These are phyloP conservation scores for Sarcophaga peregrina DNA, from an alignment of 1,140 invertebrate genomes.

Conservation along the genomic window DNA sequence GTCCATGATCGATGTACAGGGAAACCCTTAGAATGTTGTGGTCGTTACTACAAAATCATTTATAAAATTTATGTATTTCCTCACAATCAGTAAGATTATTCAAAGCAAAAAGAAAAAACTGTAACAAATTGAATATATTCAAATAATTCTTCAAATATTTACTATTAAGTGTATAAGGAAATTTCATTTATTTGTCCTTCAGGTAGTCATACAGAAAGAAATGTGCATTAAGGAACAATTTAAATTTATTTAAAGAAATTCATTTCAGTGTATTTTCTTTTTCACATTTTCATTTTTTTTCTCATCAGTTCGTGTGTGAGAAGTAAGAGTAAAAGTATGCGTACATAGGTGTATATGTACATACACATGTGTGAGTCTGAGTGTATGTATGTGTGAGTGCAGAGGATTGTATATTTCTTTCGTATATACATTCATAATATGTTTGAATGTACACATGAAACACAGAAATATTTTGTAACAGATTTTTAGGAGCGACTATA, in stretches of 20 bases:
- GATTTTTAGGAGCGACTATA: slow-evolving; percentile 38
- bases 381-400: slow-evolving; percentile 19
- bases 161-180: too few species aligned
- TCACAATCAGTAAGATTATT: too few species aligned
- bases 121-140: too few species aligned
- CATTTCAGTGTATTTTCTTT: slow-evolving; percentile 6
- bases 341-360: background rate
- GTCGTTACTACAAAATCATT: too few species aligned
- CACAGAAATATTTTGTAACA: background rate
- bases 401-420: background rate
- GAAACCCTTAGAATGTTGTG: too few species aligned
- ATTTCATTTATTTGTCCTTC: background rate
- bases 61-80: too few species aligned
- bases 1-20: too few species aligned
- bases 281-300: background rate
- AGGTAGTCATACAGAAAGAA: background rate
- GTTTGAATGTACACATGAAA: too few species aligned
- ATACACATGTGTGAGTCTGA: slow-evolving; percentile 19
- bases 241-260: too few species aligned
- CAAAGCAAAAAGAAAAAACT: too few species aligned
- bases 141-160: too few species aligned
- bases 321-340: background rate
- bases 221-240: background rate
- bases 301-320: background rate
- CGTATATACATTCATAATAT: background rate